These are phyloP conservation scores for Axea sp. DNA, from an alignment of 2,888 invertebrate genomes.

Conservation along the genomic window DNA sequence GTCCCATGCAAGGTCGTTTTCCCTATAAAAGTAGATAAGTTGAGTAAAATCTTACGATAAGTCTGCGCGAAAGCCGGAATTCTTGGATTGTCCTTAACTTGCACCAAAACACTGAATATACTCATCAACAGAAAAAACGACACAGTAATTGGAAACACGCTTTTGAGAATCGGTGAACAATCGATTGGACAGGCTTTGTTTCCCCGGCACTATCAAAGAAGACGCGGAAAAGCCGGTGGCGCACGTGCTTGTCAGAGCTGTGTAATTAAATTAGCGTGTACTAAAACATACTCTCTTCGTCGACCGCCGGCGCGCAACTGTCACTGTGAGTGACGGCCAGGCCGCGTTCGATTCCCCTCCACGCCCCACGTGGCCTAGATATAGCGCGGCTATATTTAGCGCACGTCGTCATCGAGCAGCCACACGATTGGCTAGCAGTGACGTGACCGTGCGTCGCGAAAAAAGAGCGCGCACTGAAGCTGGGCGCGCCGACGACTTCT, in stretches of 20 bases:
- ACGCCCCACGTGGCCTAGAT: slow-evolving; percentile 76
- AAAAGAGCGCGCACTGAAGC: slow-evolving; percentile 25
- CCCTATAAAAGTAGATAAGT: no score
- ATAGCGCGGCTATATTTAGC: slow-evolving; percentile 77
- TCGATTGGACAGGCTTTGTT: neutral
- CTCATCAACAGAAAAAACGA: no score
- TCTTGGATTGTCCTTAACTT: no score
- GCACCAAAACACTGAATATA: no score
- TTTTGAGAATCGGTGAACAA: slow-evolving; percentile 9
- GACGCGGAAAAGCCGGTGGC: slow-evolving; percentile 14
- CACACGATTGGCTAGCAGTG: slow-evolving; percentile 70
- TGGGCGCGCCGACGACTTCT: slow-evolving; percentile 57
- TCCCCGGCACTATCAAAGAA: slow-evolving; percentile 12
- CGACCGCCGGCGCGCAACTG: slow-evolving; percentile 78
- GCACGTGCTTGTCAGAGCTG: slow-evolving; percentile 42
- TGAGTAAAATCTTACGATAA: no score
- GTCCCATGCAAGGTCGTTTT: no score
- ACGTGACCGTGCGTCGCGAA: slow-evolving; percentile 64
- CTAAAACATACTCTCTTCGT: slow-evolving; percentile 63
- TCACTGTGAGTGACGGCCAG: slow-evolving; percentile 51
- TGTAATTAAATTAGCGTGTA: slow-evolving; percentile 2
- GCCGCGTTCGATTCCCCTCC: slow-evolving; percentile 71
- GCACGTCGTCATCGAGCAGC: slow-evolving; percentile 70
- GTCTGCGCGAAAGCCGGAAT: no score
- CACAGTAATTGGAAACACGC: neutral